Base-by-base conservation (phyloP, 2,113 vertebrate species). In the Hippocampus barbouri region DNA sequence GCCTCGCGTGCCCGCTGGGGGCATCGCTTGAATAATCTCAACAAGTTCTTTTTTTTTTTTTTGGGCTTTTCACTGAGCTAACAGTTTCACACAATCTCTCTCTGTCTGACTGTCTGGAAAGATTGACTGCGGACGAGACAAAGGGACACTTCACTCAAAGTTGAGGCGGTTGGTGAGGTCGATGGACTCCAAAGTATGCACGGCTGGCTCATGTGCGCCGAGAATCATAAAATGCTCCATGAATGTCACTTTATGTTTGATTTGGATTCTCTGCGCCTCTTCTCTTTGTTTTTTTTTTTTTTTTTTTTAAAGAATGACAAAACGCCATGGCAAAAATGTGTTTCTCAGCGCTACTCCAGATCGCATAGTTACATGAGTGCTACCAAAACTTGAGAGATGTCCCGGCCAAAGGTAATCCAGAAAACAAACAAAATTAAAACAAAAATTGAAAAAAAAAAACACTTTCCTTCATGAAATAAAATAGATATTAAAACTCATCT, bases 41-140 rank as follows among this genome's bases (percentile, higher is more conserved):
- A 66, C 62, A 45, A 66, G 69, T 74, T 79, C 66, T 73, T 54
- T 72, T 66, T 77, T 60, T 60, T 38, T 75, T 25, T 64, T 78
- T 21, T 18, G n/a, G 7, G 12, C 64, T 69, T 72, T 70, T 66
- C 61, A 69, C 66, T 78, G 71, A 71, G 63, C 76, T 72, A 79
- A 72, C 67, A 82, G 73, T 79, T 77, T 70, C 51, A 76, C 75
- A 90, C 81, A 88, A 75, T 86, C 72, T 81, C 66, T 79, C 80
- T 86, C 81, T 86, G 81, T 86, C 53, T 76, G 67, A 73, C 70
- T 67, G 69, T 79, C 60, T 84, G 83, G 83, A 89, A 88, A 87
- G 68, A 85, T 40, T 83, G 83, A 85, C 77, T 69, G 70, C 81
- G 43, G 23, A 61, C 68, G 68, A 78, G 75, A 87, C 83, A 88